Base-by-base conservation (phyloP, 2,113 vertebrate genomes). In the Petrocephalus microphthalmus region DNA sequence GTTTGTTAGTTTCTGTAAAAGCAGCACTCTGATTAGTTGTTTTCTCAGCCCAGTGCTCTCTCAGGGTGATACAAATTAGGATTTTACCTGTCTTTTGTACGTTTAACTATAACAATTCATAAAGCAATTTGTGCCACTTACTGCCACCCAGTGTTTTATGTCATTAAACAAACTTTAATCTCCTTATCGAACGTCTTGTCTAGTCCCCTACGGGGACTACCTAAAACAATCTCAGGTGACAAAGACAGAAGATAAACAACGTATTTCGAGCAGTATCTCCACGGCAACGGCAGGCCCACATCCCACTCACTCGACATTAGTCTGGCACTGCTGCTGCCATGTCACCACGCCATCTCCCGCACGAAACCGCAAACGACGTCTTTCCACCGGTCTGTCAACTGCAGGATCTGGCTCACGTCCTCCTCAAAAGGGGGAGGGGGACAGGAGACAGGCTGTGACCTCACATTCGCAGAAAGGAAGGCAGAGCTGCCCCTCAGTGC, bases 361-460 rank as follows among this genome's bases (percentile, higher is more conserved):
- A 93, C 91, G 90, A 95, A 89, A 2, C 0, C 87, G 13, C 29
- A 57, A 89, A 97, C 4, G 60, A 92, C 90, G 13, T 91, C 90
- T 89, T 90, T 94, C 95, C 97, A 97, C 49, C 87, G 88, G 52
- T 94, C 89, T 0, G 91, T 94, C 51, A 94, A 89, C 85, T 95
- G 92, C 90, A 95, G 88, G 53, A 97, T 89, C 88, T 74, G 19
- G n/a, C 91, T 91, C 89, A 97, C 89, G 74, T 97, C 96, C 89
- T 97, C 97, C 97, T 98, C 87, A 52, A 87, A 47, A 87, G 13
- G 25, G 89, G n/a, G 56, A 52, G 17, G 74, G 5, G 2, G 45
- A 74, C 2, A 47, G 47, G 53, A 13, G 25, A 15, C 60, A 67
- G 47, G 33, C 45, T 45, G 42, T 45, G 60, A 29, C 60, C 11